Evolutionary conservation across 2,113 vertebrate species (phyloP).

Genomic region (Ploceus nigricollis): DNA sequence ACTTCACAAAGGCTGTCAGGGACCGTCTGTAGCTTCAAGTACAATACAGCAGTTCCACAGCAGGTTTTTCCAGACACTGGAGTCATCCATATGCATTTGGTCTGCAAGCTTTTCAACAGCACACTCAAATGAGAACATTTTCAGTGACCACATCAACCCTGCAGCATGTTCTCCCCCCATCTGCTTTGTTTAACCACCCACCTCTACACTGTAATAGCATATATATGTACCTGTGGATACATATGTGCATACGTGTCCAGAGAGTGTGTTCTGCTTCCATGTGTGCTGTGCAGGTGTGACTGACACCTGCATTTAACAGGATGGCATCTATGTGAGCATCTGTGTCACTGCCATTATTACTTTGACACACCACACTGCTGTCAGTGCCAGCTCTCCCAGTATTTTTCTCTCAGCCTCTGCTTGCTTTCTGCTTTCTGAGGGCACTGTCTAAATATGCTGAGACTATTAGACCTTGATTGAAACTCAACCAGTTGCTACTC

Average conservation of each 20-base stretch:
- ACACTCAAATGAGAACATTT: background rate
- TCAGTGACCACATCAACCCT: background rate
- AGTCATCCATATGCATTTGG: background rate
- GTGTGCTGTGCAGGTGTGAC: background rate
- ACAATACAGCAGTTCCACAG: background rate
- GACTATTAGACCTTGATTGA: background rate
- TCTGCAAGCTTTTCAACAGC: background rate
- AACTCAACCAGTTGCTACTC: background rate
- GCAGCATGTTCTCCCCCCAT: background rate
- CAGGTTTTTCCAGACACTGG: background rate
- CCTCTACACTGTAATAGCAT: background rate
- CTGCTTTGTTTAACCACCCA: background rate
- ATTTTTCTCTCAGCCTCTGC: background rate
- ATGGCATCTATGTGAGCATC: background rate
- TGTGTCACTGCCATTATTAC: background rate
- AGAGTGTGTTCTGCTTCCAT: background rate
- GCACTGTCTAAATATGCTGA: background rate
- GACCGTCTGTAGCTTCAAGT: background rate
- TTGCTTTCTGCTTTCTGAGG: background rate
- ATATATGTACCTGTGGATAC: background rate
- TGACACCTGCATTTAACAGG: background rate
- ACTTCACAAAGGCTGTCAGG: background rate
- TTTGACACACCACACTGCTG: background rate
- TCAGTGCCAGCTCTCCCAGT: background rate
- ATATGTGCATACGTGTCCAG: accelerated